Evolutionary conservation across 2,888 invertebrate genomes (phyloP).

Genomic region (Erebia ligea): DNA sequence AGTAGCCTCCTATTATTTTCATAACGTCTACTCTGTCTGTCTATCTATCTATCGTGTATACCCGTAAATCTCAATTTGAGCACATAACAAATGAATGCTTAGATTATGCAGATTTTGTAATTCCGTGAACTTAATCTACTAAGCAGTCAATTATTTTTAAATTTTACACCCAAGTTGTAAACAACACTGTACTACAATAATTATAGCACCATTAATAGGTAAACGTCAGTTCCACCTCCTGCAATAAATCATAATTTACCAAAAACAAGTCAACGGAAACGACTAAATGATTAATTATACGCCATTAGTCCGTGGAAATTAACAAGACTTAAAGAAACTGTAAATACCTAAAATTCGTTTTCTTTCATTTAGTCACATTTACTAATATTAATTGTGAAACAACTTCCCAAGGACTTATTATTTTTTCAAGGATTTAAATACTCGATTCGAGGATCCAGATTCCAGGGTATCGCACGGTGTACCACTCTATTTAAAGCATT

Average conservation of each 20-base stretch:
- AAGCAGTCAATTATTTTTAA: background rate
- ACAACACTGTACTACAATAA: background rate
- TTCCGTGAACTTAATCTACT: too few relatives aligned
- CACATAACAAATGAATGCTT: too few relatives aligned
- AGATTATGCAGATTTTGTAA: too few relatives aligned
- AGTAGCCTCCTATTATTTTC: too few relatives aligned
- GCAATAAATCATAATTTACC: slow-evolving; percentile 43
- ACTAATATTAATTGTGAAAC: too few relatives aligned
- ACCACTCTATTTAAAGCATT: background rate
- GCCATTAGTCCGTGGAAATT: slow-evolving; percentile 30
- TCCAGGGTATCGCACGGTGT: too few relatives aligned
- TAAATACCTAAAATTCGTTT: background rate
- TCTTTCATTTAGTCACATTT: background rate
- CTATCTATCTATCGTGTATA: too few relatives aligned
- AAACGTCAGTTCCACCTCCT: slow-evolving; percentile 27
- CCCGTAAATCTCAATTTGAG: too few relatives aligned
- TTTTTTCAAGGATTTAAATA: background rate
- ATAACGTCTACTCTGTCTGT: too few relatives aligned
- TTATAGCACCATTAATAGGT: slow-evolving; percentile 4
- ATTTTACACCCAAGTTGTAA: background rate
- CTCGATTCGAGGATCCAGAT: too few relatives aligned
- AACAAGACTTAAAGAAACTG: slow-evolving; percentile 6
- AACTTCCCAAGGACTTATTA: too few relatives aligned
- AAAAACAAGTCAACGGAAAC: slow-evolving; percentile 35
- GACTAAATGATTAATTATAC: slow-evolving; percentile 41